Evolutionary conservation across 1,140 invertebrate species (phyloP), one percentile per base, ranked within the genome.

Genomic region (Dinothrombium tinctorium): DNA sequence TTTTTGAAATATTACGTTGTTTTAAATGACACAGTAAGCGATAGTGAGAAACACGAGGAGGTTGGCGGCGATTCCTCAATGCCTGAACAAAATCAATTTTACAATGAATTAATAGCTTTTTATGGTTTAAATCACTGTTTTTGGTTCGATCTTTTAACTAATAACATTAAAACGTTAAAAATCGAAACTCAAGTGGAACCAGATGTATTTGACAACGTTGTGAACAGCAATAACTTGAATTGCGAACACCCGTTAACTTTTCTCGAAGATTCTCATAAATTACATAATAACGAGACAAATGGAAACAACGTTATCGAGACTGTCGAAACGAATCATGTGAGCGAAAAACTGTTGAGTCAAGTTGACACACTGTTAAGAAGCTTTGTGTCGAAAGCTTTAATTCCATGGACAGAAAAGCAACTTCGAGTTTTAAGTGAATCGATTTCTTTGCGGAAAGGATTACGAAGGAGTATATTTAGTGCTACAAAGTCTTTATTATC

Each of bases 361-460:
- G 23, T 42, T 19, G 33, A 36, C 3, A 20, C 9, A 15, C 7
- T 45, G 23, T 25, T 45, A 7, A 36, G 31, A 33, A 28, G 44
- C 33, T 38, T 47, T 20, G 24, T 48, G 17, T 19, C 31, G 4
- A 40, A 41, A 44, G 22, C 39, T 3, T n/a, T 48, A 9, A 23
- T 48, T 6, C 46, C 46, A 9, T 48, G 46, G 46, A 23, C 37
- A 3, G 46, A 48, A 26, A 36, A 29, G 12, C 46, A 48, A 29
- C 24, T 48, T 2, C 33, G 33, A 33, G 23, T 45, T 20, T 37
- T 48, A 12, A 29, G 28, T 22, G 46, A 48, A 20, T 6, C 39
- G 15, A 37, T 48, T 11, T 21, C 46, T 5, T 31, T 21, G 15
- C 12, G 43, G 12, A 47, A 47, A 40, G 46, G 46, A 5, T 33